phyloP scores from a whole-genome alignment of 2,888 invertebrate species.

The Drosophila paranaensis region DNA sequence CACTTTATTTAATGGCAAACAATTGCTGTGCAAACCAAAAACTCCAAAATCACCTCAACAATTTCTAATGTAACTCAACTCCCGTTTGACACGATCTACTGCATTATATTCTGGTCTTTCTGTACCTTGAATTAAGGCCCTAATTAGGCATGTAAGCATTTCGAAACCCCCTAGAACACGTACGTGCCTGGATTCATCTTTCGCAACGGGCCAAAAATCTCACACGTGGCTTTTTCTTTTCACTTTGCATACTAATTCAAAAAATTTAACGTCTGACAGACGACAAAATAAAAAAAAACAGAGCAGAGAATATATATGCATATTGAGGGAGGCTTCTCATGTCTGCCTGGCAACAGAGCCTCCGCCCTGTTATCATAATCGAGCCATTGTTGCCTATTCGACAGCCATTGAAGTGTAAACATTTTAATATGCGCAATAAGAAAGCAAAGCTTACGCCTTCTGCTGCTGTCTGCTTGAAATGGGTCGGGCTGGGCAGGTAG shows the following conservation, averaged over 20 bases:
- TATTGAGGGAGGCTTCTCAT: neutral
- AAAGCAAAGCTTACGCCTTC: slow-evolving; percentile 22
- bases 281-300: neutral
- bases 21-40: neutral
- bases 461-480: neutral
- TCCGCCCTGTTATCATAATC: slow-evolving; percentile 58
- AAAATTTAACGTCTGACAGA: slow-evolving; percentile 8
- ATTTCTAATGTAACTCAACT: slow-evolving; percentile 8
- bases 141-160: slow-evolving; percentile 45
- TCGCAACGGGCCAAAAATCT: slow-evolving; percentile 2
- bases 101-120: neutral
- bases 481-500: neutral
- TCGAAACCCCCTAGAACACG: slow-evolving; percentile 30
- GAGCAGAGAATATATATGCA: neutral
- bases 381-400: slow-evolving; percentile 57
- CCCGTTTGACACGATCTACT: neutral
- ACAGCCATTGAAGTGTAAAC: slow-evolving; percentile 64
- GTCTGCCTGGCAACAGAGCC: slow-evolving; percentile 9
- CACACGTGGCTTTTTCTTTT: slow-evolving; percentile 2
- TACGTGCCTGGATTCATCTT: slow-evolving; percentile 17
- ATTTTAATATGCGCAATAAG: slow-evolving; percentile 75
- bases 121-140: slow-evolving; percentile 9
- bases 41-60: slow-evolving; percentile 1
- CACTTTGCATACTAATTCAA: slow-evolving; percentile 33
- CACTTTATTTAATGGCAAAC: slow-evolving; percentile 10